These are phyloP conservation scores for Phenganax subtilis DNA, from an alignment of 92 coral and sea anemone species.

Conservation along the genomic window DNA sequence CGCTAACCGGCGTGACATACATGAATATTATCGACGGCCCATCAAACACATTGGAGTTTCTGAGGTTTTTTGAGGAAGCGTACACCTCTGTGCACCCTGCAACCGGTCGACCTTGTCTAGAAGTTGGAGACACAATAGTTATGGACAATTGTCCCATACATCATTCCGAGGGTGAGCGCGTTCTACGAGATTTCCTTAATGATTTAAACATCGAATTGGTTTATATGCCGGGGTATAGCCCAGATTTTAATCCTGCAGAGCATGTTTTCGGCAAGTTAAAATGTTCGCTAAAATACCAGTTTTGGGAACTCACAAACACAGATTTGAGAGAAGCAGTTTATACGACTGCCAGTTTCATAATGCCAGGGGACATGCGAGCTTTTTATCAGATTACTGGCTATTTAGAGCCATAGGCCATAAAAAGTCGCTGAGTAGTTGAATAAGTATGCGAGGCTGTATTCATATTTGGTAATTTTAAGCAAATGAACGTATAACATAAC, in stretches of 20 bases:
- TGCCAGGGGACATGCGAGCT: constrained; percentile 42
- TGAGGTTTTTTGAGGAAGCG: constrained; percentile 47
- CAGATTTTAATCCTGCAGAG: constrained; percentile 48
- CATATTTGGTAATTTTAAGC: too few species aligned
- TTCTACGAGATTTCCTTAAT: background rate
- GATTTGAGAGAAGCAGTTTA: constrained; percentile 39
- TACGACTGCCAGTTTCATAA: constrained; percentile 38
- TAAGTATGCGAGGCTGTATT: too few species aligned
- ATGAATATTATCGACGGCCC: constrained; percentile 41
- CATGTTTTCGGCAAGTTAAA: constrained; percentile 45
- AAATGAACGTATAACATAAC: too few species aligned
- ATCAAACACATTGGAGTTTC: constrained; percentile 32
- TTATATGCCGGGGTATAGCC: constrained; percentile 49
- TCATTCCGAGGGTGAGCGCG: too few species aligned
- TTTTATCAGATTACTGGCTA: constrained; percentile 33
- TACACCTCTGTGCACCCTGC: constrained; percentile 48
- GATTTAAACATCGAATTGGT: constrained; percentile 33
- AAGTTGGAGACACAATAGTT: constrained; percentile 40
- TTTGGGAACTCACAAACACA: constrained; percentile 44
- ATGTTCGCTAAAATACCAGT: constrained; percentile 29
- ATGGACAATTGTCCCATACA: constrained; percentile 40
- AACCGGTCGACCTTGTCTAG: constrained; percentile 50
- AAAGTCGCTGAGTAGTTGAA: too few species aligned
- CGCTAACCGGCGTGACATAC: constrained; percentile 21
- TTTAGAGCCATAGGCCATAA: constrained; percentile 21